Evolutionary conservation across 2,797 vertebrate species (phyloP).

Genomic region (Myotis planiceps): DNA sequence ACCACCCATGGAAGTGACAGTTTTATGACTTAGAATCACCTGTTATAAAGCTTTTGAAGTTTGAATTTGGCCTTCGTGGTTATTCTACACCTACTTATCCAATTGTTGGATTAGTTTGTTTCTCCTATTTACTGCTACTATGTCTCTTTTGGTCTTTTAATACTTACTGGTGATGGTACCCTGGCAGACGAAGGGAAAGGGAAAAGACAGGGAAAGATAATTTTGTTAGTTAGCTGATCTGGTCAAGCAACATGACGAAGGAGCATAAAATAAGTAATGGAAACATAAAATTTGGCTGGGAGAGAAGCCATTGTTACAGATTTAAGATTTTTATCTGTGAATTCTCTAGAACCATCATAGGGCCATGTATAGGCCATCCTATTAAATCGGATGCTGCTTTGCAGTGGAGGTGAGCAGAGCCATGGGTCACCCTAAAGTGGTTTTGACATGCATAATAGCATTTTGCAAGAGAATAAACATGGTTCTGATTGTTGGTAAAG

Average conservation of each 20-base stretch:
- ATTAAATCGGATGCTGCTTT: neutral
- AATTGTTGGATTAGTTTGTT: constrained; percentile 4
- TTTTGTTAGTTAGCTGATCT: neutral
- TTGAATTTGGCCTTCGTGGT: constrained; percentile 38
- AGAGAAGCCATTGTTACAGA: constrained; percentile 28
- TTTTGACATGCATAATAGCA: neutral
- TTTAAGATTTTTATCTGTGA: constrained; percentile 9
- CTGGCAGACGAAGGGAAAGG: neutral
- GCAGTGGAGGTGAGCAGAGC: neutral
- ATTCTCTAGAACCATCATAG: neutral
- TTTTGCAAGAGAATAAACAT: neutral
- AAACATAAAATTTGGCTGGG: neutral
- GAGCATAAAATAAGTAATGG: neutral
- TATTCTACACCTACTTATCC: neutral
- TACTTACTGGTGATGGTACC: neutral
- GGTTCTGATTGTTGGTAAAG: neutral
- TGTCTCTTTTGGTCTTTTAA: constrained; percentile 25
- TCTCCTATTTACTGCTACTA: neutral
- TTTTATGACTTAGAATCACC: constrained; percentile 51
- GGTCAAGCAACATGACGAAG: neutral
- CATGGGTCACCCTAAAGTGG: neutral
- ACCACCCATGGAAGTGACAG: neutral
- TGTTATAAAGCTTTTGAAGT: constrained; percentile 47
- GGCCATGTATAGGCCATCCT: neutral
- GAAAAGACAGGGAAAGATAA: neutral